These are phyloP conservation scores for Acheta domesticus DNA, from an alignment of 2,888 invertebrate genomes.

Conservation along the genomic window DNA sequence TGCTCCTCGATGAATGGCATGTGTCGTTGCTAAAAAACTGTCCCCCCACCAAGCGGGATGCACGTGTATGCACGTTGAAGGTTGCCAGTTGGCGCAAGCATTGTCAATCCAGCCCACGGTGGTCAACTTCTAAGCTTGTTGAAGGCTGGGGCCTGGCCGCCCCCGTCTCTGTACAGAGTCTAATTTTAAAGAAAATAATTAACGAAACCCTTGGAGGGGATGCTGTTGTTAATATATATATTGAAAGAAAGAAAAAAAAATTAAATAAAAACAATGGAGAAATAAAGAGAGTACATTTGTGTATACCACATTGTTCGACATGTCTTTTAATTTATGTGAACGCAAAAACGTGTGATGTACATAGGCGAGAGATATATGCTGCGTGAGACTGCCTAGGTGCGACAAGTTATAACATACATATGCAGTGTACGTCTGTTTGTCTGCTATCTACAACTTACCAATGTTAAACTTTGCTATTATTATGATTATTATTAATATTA, in stretches of 20 bases:
- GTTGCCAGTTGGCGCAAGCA: too few relatives aligned
- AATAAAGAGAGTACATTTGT: slow-evolving; percentile 25
- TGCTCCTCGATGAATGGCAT: too few relatives aligned
- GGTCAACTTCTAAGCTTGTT: neutral
- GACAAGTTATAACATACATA: too few relatives aligned
- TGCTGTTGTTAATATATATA: slow-evolving; percentile 10
- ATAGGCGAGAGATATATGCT: neutral
- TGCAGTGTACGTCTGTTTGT: neutral
- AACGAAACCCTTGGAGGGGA: slow-evolving; percentile 2
- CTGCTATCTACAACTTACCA: slow-evolving; percentile 5
- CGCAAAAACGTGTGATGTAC: slow-evolving; percentile 11
- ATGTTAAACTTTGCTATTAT: neutral
- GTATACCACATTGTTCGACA: slow-evolving; percentile 38
- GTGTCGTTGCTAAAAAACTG: too few relatives aligned
- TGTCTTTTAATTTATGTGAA: slow-evolving; percentile 37
- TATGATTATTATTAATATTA: neutral
- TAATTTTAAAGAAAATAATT: slow-evolving; percentile 11
- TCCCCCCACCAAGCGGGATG: too few relatives aligned
- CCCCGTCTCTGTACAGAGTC: slow-evolving; percentile 9
- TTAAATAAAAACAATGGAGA: slow-evolving; percentile 10
- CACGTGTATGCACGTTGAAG: too few relatives aligned
- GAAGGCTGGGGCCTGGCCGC: neutral
- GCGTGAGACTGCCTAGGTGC: neutral
- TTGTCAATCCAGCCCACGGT: neutral
- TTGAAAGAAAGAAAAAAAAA: neutral